phyloP scores from a whole-genome alignment of 2,113 vertebrate species.

The Tursiops truncatus region DNA sequence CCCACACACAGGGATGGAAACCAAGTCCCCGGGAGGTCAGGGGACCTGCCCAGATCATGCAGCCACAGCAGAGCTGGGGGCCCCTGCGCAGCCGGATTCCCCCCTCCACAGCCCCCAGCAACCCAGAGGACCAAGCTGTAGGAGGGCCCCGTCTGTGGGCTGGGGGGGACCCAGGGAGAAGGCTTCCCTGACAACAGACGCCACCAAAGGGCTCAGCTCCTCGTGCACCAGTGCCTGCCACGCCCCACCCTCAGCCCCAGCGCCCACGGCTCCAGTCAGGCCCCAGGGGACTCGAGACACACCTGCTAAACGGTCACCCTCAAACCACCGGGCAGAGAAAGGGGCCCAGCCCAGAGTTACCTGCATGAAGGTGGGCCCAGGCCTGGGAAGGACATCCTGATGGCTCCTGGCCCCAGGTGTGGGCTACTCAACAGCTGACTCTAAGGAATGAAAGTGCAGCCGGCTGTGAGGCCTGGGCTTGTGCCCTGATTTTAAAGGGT shows the following conservation, averaged over 20 bases:
- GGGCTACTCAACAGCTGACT: neutral
- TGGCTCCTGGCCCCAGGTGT: rapidly evolving
- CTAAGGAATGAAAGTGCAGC: neutral
- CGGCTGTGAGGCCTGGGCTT: neutral
- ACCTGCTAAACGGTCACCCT: rapidly evolving
- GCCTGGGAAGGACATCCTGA: rapidly evolving
- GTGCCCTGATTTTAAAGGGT: neutral
- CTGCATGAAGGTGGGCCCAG: rapidly evolving
- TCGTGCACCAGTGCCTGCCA: rapidly evolving
- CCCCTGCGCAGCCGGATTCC: rapidly evolving
- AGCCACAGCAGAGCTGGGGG: neutral
- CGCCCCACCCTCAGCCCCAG: neutral
- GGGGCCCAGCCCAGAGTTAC: neutral
- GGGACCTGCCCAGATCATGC: neutral
- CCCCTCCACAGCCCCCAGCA: neutral
- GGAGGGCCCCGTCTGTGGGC: neutral
- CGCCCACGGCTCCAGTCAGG: neutral
- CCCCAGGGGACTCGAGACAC: neutral
- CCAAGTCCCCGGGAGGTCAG: rapidly evolving
- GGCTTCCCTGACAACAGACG: neutral
- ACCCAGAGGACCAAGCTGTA: too few species aligned
- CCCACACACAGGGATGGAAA: neutral
- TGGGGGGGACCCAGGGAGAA: neutral
- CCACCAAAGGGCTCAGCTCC: neutral
- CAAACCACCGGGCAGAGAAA: too few species aligned